Evolutionary conservation across 37 sponge, comb jelly and placozoan species (phyloP), one percentile per base, ranked within the genome.

Genomic region (Agelas oroides): DNA sequence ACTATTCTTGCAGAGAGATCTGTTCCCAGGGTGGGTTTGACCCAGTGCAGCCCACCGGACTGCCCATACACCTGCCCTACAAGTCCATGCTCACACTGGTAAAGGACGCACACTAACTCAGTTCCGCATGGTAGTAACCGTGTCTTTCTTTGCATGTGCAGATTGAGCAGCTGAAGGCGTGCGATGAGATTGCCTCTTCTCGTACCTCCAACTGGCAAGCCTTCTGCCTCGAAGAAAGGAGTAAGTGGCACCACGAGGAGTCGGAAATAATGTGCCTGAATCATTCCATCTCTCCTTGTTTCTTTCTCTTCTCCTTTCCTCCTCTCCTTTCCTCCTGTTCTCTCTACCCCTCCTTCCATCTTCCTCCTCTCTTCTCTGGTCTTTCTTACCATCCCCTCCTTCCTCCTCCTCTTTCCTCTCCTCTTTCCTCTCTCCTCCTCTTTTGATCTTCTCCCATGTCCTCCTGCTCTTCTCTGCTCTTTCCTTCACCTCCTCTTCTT

Each of bases 151-250:
- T 59, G 58, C 15, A 16, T 40, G 11, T 32, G 16, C 37, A 86
- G 88, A 87, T 92, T 60, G 93, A 95, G 27, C 94, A 93, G 39
- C 73, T 96, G 65, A 79, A 74, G 68, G 70, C 81, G 6, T 90
- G 94, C 74, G 73, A 78, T 61, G 96, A 96, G 56, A 66, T 87
- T 12, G 94, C 88, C 53, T 68, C 69, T 21, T n/a, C 71, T 6
- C 61, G 96, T 25, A 83, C 91, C n/a, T 31, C 35, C 56, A 90
- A 89, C 86, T 96, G 96, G 96, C 96, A 96, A 81, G 52, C 68
- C 1, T 93, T 93, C 82, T 96, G 96, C 65, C 59, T 67, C 46
- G 81, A 86, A 41, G 83, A 92, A 19, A 76, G 54, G 13, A 73
- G 94, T 93, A 31, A 41, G 34, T 46, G 8, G 46, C 46, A 46